Evolutionary conservation across 1,140 invertebrate genomes (phyloP).

Genomic region (Heliconius melpomene): DNA sequence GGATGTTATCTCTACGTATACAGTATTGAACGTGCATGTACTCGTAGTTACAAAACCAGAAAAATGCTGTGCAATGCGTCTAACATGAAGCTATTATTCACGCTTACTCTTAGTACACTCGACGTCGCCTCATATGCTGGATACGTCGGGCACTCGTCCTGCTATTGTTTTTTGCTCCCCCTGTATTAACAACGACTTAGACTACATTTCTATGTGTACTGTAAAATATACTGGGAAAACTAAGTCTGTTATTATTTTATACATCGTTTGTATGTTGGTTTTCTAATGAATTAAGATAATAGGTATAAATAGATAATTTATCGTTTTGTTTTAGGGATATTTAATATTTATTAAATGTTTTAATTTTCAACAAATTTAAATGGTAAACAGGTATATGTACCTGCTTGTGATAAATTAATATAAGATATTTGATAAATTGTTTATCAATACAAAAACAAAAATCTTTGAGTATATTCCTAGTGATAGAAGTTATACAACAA

Average conservation of each 20-base stretch:
- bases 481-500: no score
- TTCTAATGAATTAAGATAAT: background rate
- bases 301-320: background rate
- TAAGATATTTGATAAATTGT: no score
- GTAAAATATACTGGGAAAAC: background rate
- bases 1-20: background rate
- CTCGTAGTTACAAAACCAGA: conserved; percentile 5
- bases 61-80: conserved; percentile 11
- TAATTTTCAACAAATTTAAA: no score
- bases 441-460: no score
- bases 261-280: background rate
- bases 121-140: conserved; percentile 10
- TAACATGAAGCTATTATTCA: conserved; percentile 9
- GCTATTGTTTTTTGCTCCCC: background rate
- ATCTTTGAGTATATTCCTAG: no score
- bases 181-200: conserved; percentile 12
- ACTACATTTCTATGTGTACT: background rate
- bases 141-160: conserved; percentile 8
- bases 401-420: no score
- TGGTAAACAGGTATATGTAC: no score
- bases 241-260: conserved; percentile 12
- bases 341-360: no score
- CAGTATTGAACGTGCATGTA: background rate
- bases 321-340: no score
- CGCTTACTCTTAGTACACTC: conserved; percentile 10